Evolutionary conservation across 2,797 vertebrate species (phyloP).

Genomic region (Alca torda): DNA sequence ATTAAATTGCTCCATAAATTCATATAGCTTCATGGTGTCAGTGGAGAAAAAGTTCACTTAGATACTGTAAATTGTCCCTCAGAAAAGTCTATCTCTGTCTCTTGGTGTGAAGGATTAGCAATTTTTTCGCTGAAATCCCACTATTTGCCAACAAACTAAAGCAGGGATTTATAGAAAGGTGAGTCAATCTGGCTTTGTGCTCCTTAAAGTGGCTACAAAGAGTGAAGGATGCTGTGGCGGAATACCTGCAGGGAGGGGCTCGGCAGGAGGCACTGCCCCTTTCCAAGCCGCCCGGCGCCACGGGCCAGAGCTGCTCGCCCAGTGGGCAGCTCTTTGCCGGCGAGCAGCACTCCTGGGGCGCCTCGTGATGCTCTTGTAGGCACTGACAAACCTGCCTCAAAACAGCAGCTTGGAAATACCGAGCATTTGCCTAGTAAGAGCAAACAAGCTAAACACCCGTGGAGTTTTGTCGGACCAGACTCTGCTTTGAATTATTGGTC

Average conservation of each 20-base stretch:
- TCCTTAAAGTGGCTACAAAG: not conserved
- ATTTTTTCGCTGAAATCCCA: not conserved
- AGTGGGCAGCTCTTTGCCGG: not conserved
- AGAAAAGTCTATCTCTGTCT: not conserved
- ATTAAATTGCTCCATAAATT: not conserved
- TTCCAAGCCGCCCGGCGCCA: not conserved
- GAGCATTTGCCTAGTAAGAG: no score
- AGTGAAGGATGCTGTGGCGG: not conserved
- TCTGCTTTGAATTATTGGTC: not conserved
- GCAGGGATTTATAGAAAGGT: not conserved
- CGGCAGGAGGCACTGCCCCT: not conserved
- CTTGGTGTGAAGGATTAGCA: not conserved
- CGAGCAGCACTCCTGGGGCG: not conserved
- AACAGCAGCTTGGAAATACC: not conserved
- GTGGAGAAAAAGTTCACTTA: not conserved
- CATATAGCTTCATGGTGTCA: not conserved
- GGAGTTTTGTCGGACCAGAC: not conserved
- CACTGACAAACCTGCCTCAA: accelerated
- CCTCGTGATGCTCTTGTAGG: not conserved
- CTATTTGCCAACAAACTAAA: not conserved
- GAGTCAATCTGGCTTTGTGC: not conserved
- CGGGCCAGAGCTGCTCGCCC: not conserved
- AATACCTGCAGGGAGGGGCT: not conserved
- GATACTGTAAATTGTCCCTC: not conserved
- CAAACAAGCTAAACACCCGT: not conserved